Base-by-base conservation (phyloP, 2,888 invertebrate genomes). In the Bibio marci region DNA sequence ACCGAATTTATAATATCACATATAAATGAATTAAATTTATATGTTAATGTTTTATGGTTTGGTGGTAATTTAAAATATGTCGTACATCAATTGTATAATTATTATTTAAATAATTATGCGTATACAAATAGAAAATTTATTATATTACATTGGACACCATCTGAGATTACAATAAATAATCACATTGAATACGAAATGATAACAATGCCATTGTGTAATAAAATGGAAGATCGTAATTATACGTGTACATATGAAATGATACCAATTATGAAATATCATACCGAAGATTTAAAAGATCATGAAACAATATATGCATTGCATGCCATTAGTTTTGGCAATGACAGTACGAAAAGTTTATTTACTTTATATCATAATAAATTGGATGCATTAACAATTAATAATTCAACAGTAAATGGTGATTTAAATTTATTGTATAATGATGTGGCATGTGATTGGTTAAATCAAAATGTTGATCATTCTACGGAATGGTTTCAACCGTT, bases 41-140 rank as follows among this genome's bases (percentile, higher is more conserved):
- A 65, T 44, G 71, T 80, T 1, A 73, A 71, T 50, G 72, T 83
- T 0, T 62, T 72, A 5, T 83, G 80, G 79, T 57, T 83, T 12
- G 81, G 79, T 2, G 54, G 64, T 0, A 60, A 72, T 44, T 60
- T 81, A 34, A 57, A 56, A 39, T 43, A 54, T 5, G 60, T 62
- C 0, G 52, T 65, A 0, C 51, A 56, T 12, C 46, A 51, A 10
- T 47, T 73, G n/a, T 57, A 54, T 17, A 22, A 41, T 3, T 37
- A 25, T 22, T 22, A 22, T 22, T 6, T 22, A 8, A 22, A 22
- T 6, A 22, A 22, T 22, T 4, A 8, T 22, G 22, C 22, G 8
- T 4, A 22, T 22, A 22, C 4, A 8, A 22, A 46, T 3, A 57
- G 51, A 42, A 54, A 61, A 44, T 68, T 71, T 10, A 55, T 80